Base-by-base conservation (phyloP, 2,797 vertebrate genomes). In the Sandelia bainsii region DNA sequence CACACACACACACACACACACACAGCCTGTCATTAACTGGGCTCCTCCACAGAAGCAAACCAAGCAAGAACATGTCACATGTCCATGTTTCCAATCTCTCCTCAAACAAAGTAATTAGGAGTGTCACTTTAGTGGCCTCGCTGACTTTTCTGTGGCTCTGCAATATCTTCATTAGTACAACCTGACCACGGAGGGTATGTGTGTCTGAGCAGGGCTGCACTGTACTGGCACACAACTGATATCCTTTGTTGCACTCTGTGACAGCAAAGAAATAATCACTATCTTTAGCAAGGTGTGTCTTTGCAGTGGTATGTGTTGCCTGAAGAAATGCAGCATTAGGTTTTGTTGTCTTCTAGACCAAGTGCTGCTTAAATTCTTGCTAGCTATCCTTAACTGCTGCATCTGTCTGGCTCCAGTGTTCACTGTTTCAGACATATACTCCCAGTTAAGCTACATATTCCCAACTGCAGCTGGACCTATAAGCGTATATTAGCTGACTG, bases 41-140 rank as follows among this genome's bases (percentile, higher is more conserved):
- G 23, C 34, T 20, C 62, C 42, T 80, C 80, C n/a, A 69, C 51
- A 9, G 65, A 53, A 65, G 58, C 69, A 68, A 79, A 74, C 70
- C 72, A 19, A 70, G 72, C 25, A 40, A 63, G 56, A 14, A 75
- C 22, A 53, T 65, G 75, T 87, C 85, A 81, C 62, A 77, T 17
- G 54, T 75, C 61, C 48, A 23, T 49, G 77, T 84, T 82, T 71
- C 62, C 63, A 8, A 25, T 52, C 76, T 60, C 62, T 49, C 27
- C 75, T 87, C 70, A 84, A 86, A 85, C 57, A 42, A 60, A 48
- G 78, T 77, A 87, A 87, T 89, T 86, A 88, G 82, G 60, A 80
- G 86, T 59, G 79, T 83, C 82, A 69, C 78, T 83, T 83, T 65
- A 66, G 74, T 61, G n/a, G 74, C 72, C 69, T 86, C 68, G 16